Evolutionary conservation across 2,113 vertebrate species (phyloP).

Genomic region (Bothrops jararaca): DNA sequence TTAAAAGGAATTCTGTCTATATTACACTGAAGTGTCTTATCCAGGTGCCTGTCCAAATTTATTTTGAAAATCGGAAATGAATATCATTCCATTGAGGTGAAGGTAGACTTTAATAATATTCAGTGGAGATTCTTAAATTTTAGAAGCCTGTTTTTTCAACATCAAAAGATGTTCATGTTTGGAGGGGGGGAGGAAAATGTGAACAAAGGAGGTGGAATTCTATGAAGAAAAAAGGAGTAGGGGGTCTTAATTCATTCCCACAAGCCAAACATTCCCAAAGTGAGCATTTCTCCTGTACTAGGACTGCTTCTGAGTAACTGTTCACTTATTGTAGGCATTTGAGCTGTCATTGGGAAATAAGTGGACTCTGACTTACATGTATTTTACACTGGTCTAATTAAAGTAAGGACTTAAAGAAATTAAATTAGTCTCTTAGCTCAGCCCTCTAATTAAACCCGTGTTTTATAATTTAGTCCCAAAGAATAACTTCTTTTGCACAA

Average conservation of each 20-base stretch:
- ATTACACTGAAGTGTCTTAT: not conserved
- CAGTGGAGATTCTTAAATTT: not conserved
- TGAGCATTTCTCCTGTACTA: not conserved
- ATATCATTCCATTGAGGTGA: not conserved
- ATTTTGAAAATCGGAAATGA: not conserved
- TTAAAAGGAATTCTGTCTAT: not conserved
- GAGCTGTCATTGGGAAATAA: not conserved
- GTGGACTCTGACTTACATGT: not conserved
- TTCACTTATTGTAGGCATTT: not conserved
- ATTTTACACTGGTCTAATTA: not conserved
- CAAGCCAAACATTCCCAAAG: not conserved
- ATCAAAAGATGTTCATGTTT: not conserved
- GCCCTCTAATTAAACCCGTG: not conserved
- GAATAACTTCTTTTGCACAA: not conserved
- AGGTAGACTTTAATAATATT: not conserved
- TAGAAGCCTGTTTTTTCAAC: not conserved
- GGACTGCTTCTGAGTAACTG: not conserved
- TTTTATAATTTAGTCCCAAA: not conserved
- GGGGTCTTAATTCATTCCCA: not conserved
- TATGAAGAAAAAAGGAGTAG: not conserved
- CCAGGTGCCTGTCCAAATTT: not conserved
- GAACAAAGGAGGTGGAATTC: not conserved
- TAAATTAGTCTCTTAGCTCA: not conserved
- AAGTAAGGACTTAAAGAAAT: not conserved
- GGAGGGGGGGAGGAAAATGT: not conserved